These are phyloP conservation scores for Ashinkailepas kermadecensis DNA, from an alignment of 2,888 invertebrate genomes.

Conservation along the genomic window DNA sequence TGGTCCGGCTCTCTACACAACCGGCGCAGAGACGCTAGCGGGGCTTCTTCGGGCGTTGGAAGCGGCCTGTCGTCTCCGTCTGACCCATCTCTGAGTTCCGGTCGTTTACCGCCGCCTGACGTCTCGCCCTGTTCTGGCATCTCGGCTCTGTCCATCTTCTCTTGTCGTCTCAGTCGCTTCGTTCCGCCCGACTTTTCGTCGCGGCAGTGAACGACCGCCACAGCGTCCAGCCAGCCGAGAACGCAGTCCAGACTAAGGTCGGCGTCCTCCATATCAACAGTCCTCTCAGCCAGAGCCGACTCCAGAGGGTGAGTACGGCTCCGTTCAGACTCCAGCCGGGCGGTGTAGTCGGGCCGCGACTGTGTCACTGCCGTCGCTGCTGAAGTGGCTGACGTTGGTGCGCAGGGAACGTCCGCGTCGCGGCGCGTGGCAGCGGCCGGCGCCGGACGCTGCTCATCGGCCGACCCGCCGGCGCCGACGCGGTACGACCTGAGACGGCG, in stretches of 20 bases:
- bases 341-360: slow-evolving; percentile 24
- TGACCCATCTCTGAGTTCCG: too few species aligned
- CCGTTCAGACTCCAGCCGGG: background rate
- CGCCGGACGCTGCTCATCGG: slow-evolving; percentile 55
- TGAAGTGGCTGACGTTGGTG: slow-evolving; percentile 71
- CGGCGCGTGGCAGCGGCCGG: slow-evolving; percentile 67
- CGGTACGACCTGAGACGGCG: slow-evolving; percentile 64
- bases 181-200: slow-evolving; percentile 47
- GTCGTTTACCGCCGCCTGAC: too few species aligned
- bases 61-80: too few species aligned
- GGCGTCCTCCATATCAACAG: slow-evolving; percentile 76
- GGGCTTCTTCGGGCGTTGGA: slow-evolving; percentile 68
- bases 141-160: too few species aligned
- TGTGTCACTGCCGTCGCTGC: slow-evolving; percentile 80
- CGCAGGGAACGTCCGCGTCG: slow-evolving; percentile 43
- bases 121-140: too few species aligned
- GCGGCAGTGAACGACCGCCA: slow-evolving; percentile 84
- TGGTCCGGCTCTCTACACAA: slow-evolving; percentile 81
- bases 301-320: background rate
- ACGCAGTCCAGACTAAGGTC: slow-evolving; percentile 73
- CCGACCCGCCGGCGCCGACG: slow-evolving; percentile 44
- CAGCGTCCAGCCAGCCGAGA: slow-evolving; percentile 57
- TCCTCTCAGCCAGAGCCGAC: slow-evolving; percentile 54
- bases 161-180: too few species aligned
- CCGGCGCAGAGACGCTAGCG: slow-evolving; percentile 91